Conservation (phyloP, 1,140 invertebrate species). For the Marisa cornuarietis region DNA sequence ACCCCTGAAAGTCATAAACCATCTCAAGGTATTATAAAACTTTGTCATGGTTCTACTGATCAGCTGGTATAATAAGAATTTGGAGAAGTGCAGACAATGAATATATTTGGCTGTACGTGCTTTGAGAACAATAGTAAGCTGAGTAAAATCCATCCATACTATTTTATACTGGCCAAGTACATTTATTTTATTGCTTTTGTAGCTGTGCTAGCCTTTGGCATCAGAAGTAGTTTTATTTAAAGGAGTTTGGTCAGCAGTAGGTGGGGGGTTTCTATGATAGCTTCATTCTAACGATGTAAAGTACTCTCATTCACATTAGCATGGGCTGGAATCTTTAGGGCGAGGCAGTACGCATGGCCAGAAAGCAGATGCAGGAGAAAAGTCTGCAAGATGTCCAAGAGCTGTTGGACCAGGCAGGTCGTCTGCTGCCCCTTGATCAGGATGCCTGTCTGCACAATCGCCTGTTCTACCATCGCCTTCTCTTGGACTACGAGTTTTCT, state of each 20-base stretch:
- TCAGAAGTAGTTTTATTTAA: neutral
- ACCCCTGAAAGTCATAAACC: constrained; percentile 54
- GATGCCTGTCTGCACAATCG: constrained; percentile 39
- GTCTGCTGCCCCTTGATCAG: constrained; percentile 16
- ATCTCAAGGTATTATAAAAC: constrained; percentile 48
- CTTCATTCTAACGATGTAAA: neutral
- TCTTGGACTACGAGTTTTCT: constrained; percentile 73
- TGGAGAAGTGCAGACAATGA: neutral
- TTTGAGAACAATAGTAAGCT: neutral
- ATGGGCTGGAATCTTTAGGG: constrained; percentile 32
- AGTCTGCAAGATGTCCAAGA: constrained; percentile 38
- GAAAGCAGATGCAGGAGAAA: constrained; percentile 34
- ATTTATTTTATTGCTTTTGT: too few relatives aligned
- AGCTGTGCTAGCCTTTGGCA: neutral
- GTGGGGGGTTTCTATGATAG: neutral
- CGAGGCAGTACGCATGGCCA: constrained; percentile 49
- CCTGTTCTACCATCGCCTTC: constrained; percentile 51
- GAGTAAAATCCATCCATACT: too few relatives aligned
- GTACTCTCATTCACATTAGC: neutral
- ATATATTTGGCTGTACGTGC: neutral
- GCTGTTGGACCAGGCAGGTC: constrained; percentile 30
- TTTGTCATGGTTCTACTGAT: neutral
- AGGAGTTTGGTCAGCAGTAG: neutral
- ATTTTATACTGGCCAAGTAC: neutral
- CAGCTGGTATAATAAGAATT: neutral